phyloP scores from a whole-genome alignment of 2,797 vertebrate species.

The Octomys mimax region DNA sequence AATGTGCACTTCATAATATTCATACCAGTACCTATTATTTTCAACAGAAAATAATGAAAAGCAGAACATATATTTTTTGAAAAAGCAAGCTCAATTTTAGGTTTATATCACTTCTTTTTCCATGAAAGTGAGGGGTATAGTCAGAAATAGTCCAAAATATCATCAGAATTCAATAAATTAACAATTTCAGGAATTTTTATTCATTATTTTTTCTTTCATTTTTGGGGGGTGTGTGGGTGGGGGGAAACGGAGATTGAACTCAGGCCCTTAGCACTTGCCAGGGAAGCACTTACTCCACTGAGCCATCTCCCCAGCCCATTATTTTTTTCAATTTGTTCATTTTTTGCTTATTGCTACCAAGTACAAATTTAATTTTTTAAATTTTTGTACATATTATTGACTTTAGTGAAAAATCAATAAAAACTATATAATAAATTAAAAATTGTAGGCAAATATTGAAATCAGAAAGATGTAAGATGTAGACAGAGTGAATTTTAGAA shows the following conservation, averaged over 20 bases:
- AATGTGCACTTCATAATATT: not conserved
- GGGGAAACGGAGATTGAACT: too few relatives aligned
- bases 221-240: too few relatives aligned
- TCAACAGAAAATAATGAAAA: not conserved
- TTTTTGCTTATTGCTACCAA: not conserved
- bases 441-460: too few relatives aligned
- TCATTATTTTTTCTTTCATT: not conserved
- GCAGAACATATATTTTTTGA: not conserved
- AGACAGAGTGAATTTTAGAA: too few relatives aligned
- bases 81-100: not conserved
- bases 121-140: not conserved
- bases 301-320: not conserved
- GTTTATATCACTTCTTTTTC: not conserved
- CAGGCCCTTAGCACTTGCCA: too few relatives aligned
- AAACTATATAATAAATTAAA: too few relatives aligned
- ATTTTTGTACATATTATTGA: too few relatives aligned
- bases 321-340: not conserved
- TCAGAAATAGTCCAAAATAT: not conserved
- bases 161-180: not conserved
- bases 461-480: too few relatives aligned
- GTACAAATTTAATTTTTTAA: not conserved
- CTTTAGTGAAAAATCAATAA: too few relatives aligned
- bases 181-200: not conserved
- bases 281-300: too few relatives aligned
- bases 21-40: not conserved